Conservation (phyloP, 2,113 vertebrate species). For the Chamaea fasciata region DNA sequence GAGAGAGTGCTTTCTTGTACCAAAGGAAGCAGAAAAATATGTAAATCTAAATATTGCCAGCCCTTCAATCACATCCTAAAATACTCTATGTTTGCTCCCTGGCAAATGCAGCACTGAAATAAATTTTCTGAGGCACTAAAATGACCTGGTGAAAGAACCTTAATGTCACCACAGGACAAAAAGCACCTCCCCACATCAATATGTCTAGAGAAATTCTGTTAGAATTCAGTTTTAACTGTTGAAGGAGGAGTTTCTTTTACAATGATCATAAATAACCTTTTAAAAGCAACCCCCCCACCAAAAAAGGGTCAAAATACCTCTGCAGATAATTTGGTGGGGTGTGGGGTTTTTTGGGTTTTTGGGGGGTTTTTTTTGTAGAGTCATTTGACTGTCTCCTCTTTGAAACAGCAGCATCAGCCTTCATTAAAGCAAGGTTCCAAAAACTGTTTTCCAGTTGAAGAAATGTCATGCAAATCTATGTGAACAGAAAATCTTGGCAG, state of each 20-base stretch:
- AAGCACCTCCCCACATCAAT: background rate
- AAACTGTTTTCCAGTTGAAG: background rate
- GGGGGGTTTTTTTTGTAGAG: background rate
- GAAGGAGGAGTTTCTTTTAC: background rate
- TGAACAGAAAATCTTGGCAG: background rate
- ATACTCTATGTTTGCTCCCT: background rate
- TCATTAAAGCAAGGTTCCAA: background rate
- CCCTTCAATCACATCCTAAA: background rate
- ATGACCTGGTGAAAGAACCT: background rate
- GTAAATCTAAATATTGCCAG: background rate
- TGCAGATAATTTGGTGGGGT: background rate
- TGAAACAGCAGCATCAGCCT: background rate
- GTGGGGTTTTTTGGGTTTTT: too few relatives aligned
- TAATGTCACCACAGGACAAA: background rate
- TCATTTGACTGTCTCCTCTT: background rate
- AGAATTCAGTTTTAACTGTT: background rate
- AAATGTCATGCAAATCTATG: background rate
- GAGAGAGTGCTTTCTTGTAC: background rate
- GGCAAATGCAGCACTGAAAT: background rate
- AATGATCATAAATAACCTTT: background rate
- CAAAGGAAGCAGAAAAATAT: background rate
- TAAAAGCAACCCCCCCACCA: background rate
- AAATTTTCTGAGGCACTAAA: background rate
- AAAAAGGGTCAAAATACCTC: background rate
- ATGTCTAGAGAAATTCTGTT: background rate